phyloP scores from a whole-genome alignment of 2,888 invertebrate genomes.

The Lasioglossum marginatum region DNA sequence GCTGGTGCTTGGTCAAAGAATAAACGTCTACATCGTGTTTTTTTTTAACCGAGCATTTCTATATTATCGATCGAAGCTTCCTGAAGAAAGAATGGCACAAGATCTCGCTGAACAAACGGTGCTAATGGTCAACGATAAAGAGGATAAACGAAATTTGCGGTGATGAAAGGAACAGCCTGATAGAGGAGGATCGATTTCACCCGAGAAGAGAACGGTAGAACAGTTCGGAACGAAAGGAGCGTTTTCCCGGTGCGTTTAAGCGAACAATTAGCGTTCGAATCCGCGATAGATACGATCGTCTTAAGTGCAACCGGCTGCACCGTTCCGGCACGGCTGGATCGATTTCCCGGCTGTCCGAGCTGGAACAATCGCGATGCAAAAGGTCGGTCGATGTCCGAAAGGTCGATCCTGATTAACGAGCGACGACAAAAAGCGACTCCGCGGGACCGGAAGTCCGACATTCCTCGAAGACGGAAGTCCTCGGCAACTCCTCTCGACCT shows the following conservation, averaged over 20 bases:
- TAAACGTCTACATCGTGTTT: too few relatives aligned
- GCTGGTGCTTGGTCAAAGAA: too few relatives aligned
- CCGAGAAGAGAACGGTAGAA: neutral
- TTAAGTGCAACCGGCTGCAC: neutral
- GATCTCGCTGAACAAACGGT: too few relatives aligned
- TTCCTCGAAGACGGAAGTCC: conserved; percentile 54
- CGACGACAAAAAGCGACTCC: conserved; percentile 34
- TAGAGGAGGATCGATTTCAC: neutral
- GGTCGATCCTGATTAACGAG: conserved; percentile 48
- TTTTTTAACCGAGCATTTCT: too few relatives aligned
- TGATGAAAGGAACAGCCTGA: neutral
- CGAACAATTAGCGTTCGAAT: neutral
- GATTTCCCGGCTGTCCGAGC: conserved; percentile 15
- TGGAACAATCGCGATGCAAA: neutral
- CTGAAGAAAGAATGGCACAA: too few relatives aligned
- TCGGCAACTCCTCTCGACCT: conserved; percentile 48
- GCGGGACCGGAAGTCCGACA: conserved; percentile 44
- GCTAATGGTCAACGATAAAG: neutral
- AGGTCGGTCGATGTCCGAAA: conserved; percentile 3
- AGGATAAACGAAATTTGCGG: neutral
- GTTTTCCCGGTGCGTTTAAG: neutral
- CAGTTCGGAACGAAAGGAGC: neutral
- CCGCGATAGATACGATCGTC: neutral
- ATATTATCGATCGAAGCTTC: too few relatives aligned
- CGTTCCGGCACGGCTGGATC: conserved; percentile 11